Evolutionary conservation across 2,888 invertebrate species (phyloP).

Genomic region (Pristionchus mayeri): DNA sequence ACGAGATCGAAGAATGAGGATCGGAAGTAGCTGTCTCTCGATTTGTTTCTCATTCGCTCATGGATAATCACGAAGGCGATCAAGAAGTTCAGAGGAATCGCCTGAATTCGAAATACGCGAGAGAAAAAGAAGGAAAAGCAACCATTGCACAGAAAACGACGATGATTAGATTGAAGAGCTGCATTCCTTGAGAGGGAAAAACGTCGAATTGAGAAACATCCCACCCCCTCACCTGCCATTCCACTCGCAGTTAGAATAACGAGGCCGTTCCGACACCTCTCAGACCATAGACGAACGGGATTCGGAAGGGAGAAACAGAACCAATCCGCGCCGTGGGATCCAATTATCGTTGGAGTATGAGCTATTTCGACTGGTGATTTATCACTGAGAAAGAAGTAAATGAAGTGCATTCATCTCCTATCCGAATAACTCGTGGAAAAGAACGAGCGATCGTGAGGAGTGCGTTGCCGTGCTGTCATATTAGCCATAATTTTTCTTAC

Average conservation of each 20-base stretch:
- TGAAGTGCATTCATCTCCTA: no score
- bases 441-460: no score
- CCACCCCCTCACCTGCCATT: background rate
- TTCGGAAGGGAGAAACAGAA: no score
- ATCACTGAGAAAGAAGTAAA: no score
- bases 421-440: no score
- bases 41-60: background rate
- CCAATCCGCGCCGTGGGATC: no score
- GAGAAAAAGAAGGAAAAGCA: background rate
- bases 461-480: no score
- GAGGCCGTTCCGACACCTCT: background rate
- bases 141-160: slow-evolving; percentile 25
- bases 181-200: background rate
- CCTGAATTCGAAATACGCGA: background rate
- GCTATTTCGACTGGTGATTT: no score
- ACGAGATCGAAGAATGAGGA: slow-evolving; percentile 30
- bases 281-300: no score
- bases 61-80: slow-evolving; percentile 3
- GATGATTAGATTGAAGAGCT: slow-evolving; percentile 16
- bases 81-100: slow-evolving; percentile 30
- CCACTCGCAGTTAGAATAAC: background rate
- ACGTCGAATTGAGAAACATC: background rate
- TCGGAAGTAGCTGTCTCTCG: slow-evolving; percentile 29
- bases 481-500: no score
- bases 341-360: no score